A percentile compares a stretch with the other conserved stretches of the same genome.
phyloP scores from a whole-genome alignment of 2,113 vertebrate species.

The Stegastes partitus region DNA sequence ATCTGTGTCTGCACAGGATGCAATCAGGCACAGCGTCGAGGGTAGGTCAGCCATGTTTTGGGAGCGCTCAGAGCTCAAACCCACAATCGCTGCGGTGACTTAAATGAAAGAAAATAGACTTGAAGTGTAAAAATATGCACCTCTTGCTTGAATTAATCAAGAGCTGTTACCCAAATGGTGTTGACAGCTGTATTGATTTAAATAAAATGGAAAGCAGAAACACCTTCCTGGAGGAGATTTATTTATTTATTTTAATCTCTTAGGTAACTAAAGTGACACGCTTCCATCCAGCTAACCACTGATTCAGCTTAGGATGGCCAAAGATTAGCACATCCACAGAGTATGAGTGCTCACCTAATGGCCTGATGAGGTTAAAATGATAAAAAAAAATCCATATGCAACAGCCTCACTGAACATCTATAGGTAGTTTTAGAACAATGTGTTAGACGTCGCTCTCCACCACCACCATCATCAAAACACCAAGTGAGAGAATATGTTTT shows the following conservation, averaged over 20 bases:
- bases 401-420: too few relatives aligned
- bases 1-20: not conserved
- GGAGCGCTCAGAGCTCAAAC: not conserved
- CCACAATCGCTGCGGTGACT: not conserved
- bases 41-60: not conserved
- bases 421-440: not conserved
- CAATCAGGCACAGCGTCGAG: not conserved
- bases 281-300: not conserved
- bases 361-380: not conserved
- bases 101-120: not conserved
- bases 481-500: not conserved
- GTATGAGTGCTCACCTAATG: not conserved
- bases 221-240: not conserved
- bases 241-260: too few relatives aligned
- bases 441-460: not conserved
- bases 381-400: not conserved
- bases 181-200: conserved; percentile 26
- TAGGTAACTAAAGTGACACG: not conserved
- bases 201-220: conserved; percentile 7
- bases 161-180: not conserved
- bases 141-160: not conserved
- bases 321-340: not conserved
- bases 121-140: not conserved
- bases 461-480: not conserved
- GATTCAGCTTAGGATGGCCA: not conserved